A percentile compares a stretch with the other conserved stretches of the same genome.
Conservation (phyloP, 2,888 invertebrate genomes). For the Archips xylosteana region DNA sequence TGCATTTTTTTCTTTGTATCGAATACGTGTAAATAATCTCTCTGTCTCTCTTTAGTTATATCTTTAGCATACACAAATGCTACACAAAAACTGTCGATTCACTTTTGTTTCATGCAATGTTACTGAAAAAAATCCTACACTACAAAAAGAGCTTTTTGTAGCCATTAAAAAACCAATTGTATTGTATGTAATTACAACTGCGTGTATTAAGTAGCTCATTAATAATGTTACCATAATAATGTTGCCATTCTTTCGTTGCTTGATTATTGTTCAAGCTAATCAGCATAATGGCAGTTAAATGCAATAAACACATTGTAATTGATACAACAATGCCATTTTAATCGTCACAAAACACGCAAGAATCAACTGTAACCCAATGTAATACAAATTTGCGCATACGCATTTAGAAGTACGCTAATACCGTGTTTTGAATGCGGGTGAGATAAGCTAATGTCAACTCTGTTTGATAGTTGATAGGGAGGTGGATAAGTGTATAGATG, state of each 20-base stretch:
- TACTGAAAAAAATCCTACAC: too few relatives aligned
- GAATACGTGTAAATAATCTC: too few relatives aligned
- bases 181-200: neutral
- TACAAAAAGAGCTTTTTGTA: too few relatives aligned
- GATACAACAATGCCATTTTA: neutral
- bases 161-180: too few relatives aligned
- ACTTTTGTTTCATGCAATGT: too few relatives aligned
- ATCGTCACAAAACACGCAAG: neutral
- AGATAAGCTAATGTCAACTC: neutral
- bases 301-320: conserved; percentile 12
- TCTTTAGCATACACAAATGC: too few relatives aligned
- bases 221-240: neutral
- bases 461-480: neutral
- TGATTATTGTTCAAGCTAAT: conserved; percentile 1
- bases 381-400: neutral
- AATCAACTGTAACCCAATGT: neutral
- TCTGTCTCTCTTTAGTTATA: too few relatives aligned
- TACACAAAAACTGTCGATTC: too few relatives aligned
- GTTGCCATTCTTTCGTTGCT: neutral
- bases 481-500: neutral
- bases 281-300: conserved; percentile 4
- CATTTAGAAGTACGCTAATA: neutral
- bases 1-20: too few relatives aligned
- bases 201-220: neutral
- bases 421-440: neutral